phyloP scores from a whole-genome alignment of 92 coral and sea anemone genomes.

The Palythoa heliodiscus region DNA sequence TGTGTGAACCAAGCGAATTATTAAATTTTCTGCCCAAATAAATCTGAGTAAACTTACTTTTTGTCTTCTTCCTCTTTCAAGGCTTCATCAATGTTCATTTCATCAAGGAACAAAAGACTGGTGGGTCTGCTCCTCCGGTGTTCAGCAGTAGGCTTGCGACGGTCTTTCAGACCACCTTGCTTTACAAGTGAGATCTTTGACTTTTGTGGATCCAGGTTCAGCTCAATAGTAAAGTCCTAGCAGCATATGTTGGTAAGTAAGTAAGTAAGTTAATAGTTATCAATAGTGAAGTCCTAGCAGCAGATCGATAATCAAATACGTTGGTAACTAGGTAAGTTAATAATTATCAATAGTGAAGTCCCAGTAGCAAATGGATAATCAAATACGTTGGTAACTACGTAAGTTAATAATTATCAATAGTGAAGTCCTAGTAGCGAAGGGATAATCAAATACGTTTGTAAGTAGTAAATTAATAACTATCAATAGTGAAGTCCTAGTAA shows the following conservation, averaged over 20 bases:
- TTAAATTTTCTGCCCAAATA: background rate
- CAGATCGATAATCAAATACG: no score
- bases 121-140: constrained; percentile 72
- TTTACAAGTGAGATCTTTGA: constrained; percentile 72
- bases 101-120: constrained; percentile 46
- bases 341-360: no score
- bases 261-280: background rate
- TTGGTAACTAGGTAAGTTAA: background rate
- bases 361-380: no score
- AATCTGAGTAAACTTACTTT: no score
- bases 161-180: constrained; percentile 74
- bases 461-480: no score
- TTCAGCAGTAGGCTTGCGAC: constrained; percentile 88
- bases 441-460: no score
- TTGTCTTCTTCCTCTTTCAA: constrained; percentile 62
- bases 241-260: background rate
- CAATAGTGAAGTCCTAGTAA: no score
- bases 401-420: no score
- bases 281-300: no score
- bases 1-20: background rate
- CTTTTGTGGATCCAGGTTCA: constrained; percentile 84
- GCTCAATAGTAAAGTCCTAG: constrained; percentile 58
- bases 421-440: no score
- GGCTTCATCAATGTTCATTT: constrained; percentile 52
- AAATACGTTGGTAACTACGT: background rate